Percentiles rank a stretch among this genome's conserved stretches.
These are phyloP conservation scores for Cydia strobilella DNA, from an alignment of 1,140 invertebrate genomes.

Conservation along the genomic window DNA sequence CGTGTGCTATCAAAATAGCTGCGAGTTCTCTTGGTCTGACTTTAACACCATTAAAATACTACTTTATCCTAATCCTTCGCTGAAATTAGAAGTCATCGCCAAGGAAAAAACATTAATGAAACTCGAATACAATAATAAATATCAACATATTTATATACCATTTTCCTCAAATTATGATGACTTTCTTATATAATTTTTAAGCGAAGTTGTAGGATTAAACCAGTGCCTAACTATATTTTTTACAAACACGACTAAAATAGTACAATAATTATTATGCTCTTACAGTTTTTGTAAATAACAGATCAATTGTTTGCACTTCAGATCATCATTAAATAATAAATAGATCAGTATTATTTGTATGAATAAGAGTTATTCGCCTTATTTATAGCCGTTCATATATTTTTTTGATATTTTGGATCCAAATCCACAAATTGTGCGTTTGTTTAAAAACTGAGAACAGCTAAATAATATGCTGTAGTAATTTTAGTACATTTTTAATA, in stretches of 20 bases:
- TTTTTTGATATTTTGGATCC: not conserved
- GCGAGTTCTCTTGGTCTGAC: too few relatives aligned
- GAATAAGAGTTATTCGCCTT: not conserved
- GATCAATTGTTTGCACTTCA: slow-evolving; percentile 1
- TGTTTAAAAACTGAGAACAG: not conserved
- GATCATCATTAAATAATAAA: not conserved
- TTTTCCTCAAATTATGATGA: not conserved
- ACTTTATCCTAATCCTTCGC: too few relatives aligned
- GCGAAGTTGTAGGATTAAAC: not conserved
- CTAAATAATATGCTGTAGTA: not conserved
- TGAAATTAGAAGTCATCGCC: too few relatives aligned
- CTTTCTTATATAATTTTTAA: not conserved
- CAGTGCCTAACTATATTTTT: not conserved
- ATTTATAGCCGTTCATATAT: not conserved
- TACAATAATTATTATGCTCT: not conserved
- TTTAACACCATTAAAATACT: too few relatives aligned
- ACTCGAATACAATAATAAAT: too few relatives aligned
- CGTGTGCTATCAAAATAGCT: too few relatives aligned
- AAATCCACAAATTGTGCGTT: not conserved
- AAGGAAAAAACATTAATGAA: too few relatives aligned
- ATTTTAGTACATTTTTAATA: not conserved
- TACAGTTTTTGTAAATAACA: not conserved
- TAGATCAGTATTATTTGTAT: not conserved
- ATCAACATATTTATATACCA: too few relatives aligned
- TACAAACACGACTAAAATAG: not conserved